These are phyloP conservation scores for Sarotherodon lohbergeri DNA, from an alignment of 2,113 vertebrate genomes.

Conservation along the genomic window DNA sequence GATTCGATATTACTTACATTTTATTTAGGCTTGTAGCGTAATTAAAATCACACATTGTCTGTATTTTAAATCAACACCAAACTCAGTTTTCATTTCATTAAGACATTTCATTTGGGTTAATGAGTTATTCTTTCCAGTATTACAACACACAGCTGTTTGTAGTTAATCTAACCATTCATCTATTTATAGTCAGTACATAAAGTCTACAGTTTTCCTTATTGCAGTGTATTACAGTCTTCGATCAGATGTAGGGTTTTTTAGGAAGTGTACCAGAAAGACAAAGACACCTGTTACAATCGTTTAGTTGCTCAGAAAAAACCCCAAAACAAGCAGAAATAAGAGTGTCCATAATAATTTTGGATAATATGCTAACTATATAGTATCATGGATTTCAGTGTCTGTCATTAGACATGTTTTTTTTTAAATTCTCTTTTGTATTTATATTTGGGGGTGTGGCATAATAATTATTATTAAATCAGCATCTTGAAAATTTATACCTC, in stretches of 20 bases:
- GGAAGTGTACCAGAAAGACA: neutral
- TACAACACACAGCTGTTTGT: neutral
- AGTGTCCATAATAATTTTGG: neutral
- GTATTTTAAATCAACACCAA: neutral
- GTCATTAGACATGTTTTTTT: neutral
- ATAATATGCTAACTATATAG: neutral
- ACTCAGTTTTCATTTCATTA: neutral
- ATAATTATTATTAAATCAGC: neutral
- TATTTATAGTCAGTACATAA: neutral
- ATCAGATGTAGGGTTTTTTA: neutral
- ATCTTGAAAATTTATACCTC: neutral
- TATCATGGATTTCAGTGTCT: neutral
- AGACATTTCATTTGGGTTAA: neutral
- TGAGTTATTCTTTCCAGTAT: neutral
- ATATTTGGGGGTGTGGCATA: neutral
- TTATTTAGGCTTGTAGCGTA: neutral
- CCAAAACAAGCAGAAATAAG: neutral
- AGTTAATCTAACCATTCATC: neutral
- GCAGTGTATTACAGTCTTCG: neutral
- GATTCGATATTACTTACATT: neutral
- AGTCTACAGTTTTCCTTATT: neutral
- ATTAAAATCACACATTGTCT: neutral
- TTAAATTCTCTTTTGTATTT: neutral
- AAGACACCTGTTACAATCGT: neutral
- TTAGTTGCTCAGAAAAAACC: fast-evolving